Conservation (phyloP, 2,888 invertebrate genomes). For the Scaptomyza tumidula region DNA sequence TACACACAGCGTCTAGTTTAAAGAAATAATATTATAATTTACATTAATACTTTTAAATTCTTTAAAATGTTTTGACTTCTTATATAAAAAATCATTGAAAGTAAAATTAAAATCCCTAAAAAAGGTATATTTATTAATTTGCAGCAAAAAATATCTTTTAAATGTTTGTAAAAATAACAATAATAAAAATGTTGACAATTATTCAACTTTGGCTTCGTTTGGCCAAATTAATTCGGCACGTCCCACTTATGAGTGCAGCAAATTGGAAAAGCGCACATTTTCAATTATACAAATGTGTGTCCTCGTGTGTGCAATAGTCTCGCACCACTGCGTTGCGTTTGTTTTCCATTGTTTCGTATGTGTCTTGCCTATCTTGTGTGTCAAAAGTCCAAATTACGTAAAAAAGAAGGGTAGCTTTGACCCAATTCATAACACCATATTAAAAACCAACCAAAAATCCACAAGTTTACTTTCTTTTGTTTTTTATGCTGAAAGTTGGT, state of each 20-base stretch:
- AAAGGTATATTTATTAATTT: background rate
- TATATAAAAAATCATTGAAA: background rate
- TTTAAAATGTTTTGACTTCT: background rate
- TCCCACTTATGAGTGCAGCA: slow-evolving; percentile 62
- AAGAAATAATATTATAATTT: background rate
- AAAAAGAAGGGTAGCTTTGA: slow-evolving; percentile 19
- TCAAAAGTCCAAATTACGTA: slow-evolving; percentile 1
- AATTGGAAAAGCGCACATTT: slow-evolving; percentile 72
- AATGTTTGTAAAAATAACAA: background rate
- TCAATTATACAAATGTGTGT: slow-evolving; percentile 44
- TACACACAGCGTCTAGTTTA: slow-evolving; percentile 2
- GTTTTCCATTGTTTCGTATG: slow-evolving; percentile 18
- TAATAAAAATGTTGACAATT: slow-evolving; percentile 3
- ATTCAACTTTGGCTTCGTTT: slow-evolving; percentile 26
- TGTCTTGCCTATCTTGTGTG: slow-evolving; percentile 15
- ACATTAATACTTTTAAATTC: background rate
- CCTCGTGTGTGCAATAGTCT: slow-evolving; percentile 44
- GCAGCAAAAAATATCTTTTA: background rate
- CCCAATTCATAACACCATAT: background rate
- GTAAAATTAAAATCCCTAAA: background rate
- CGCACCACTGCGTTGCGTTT: slow-evolving; percentile 42
- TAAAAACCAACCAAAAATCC: background rate
- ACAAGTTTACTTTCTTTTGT: too few relatives aligned
- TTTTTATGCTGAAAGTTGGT: too few relatives aligned
- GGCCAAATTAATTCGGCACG: slow-evolving; percentile 24